Conservation (phyloP, 2,888 invertebrate genomes). For the Epsilonema sp. region DNA sequence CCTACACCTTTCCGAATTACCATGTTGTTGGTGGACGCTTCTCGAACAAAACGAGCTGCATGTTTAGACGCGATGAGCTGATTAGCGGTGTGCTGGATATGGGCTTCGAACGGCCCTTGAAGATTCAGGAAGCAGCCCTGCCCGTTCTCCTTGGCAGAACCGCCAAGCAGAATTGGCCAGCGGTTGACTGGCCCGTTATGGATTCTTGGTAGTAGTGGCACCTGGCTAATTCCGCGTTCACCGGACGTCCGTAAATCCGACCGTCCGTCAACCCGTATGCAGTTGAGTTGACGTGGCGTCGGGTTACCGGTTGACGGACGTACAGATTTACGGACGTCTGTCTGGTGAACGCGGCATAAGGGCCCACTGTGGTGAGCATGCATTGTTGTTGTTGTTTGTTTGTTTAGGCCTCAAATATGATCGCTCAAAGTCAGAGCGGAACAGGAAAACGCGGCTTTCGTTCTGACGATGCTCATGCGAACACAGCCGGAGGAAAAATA, state of each 20-base stretch:
- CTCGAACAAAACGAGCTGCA: no score
- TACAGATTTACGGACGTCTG: no score
- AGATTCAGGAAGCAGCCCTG: slow-evolving; percentile 82
- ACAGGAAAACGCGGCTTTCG: slow-evolving; percentile 97
- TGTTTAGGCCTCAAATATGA: slow-evolving; percentile 71
- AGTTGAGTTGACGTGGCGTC: no score
- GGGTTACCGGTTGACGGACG: no score
- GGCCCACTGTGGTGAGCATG: neutral
- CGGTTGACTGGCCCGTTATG: no score
- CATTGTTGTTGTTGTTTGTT: slow-evolving; percentile 5
- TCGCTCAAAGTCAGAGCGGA: slow-evolving; percentile 95
- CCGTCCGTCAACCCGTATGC: no score
- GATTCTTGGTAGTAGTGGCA: no score
- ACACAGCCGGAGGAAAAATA: slow-evolving; percentile 56
- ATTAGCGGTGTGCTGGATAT: slow-evolving; percentile 78
- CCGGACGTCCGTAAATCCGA: no score
- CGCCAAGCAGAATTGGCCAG: slow-evolving; percentile 33
- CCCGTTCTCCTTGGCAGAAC: slow-evolving; percentile 81
- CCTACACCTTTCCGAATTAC: neutral
- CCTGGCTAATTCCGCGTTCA: no score
- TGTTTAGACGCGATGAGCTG: slow-evolving; percentile 61
- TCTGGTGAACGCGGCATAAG: no score
- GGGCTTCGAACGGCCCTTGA: slow-evolving; percentile 96
- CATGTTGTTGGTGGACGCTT: neutral
- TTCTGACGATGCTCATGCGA: slow-evolving; percentile 80